A percentile compares a stretch with the other conserved stretches of the same genome.
These are phyloP conservation scores for Podilymbus podiceps DNA, from an alignment of 2,113 vertebrate species.

Conservation along the genomic window DNA sequence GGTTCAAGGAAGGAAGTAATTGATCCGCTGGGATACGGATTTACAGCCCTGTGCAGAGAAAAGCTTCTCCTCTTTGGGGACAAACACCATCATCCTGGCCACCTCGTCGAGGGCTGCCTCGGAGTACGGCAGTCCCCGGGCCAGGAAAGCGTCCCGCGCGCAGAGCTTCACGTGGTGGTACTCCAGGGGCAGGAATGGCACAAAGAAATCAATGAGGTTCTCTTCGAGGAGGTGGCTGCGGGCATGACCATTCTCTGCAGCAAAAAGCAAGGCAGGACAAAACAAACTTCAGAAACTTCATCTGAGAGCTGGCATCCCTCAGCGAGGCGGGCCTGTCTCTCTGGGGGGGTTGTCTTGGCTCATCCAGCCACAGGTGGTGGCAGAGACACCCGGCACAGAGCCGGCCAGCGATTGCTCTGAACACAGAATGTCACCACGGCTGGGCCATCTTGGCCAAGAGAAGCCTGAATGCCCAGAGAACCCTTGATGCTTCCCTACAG, in stretches of 20 bases:
- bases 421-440: rapidly evolving
- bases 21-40: conserved; percentile 90
- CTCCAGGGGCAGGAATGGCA: conserved; percentile 94
- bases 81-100: conserved; percentile 87
- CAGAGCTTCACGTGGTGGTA: conserved; percentile 88
- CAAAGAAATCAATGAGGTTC: conserved; percentile 86
- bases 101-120: conserved; percentile 83
- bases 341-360: background rate
- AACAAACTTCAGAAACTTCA: background rate
- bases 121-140: conserved; percentile 77
- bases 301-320: background rate
- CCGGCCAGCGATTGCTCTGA: background rate
- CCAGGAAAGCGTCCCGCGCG: conserved; percentile 80
- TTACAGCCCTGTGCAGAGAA: conserved; percentile 97
- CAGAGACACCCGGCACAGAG: background rate
- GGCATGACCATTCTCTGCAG: conserved; percentile 77
- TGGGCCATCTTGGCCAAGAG: background rate
- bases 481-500: rapidly evolving
- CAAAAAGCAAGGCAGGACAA: background rate
- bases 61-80: conserved; percentile 88
- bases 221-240: conserved; percentile 83
- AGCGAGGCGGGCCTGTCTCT: background rate
- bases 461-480: background rate
- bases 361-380: rapidly evolving
- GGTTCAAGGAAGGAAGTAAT: conserved; percentile 85